These are phyloP conservation scores for Isichthys henryi DNA, from an alignment of 2,113 vertebrate genomes.

Conservation along the genomic window DNA sequence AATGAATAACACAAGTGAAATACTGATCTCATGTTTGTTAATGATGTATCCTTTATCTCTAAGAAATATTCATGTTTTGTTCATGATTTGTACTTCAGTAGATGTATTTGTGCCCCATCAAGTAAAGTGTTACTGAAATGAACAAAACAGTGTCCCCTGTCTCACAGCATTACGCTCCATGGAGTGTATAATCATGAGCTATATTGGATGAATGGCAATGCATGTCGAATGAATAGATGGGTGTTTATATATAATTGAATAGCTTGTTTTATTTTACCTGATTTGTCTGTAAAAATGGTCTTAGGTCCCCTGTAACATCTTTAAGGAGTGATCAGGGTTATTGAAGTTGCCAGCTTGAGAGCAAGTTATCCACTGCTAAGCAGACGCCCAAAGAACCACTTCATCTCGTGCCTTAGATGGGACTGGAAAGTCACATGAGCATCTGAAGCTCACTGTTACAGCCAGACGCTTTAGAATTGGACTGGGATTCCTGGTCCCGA, in stretches of 20 bases:
- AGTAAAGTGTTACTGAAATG: not conserved
- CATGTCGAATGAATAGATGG: not conserved
- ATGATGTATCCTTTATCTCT: not conserved
- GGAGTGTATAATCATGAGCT: not conserved
- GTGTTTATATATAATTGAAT: not conserved
- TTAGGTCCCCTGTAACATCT: not conserved
- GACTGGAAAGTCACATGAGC: not conserved
- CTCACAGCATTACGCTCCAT: not conserved
- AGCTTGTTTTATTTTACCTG: not conserved
- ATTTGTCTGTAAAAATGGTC: not conserved
- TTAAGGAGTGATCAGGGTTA: not conserved
- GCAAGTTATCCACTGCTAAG: not conserved
- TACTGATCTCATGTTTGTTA: not conserved
- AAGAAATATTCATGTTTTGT: not conserved
- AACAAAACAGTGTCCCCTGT: not conserved
- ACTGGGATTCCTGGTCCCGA: constrained; percentile 26
- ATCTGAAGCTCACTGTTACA: not conserved
- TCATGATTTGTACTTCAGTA: not conserved
- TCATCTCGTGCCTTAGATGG: not conserved
- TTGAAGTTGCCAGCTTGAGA: not conserved
- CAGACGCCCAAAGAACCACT: not conserved
- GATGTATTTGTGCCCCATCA: not conserved
- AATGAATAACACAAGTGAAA: not conserved
- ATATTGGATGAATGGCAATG: not conserved
- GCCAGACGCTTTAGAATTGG: constrained; percentile 14